Percentiles rank a stretch among this genome's conserved stretches.
Conservation (phyloP, 1,140 invertebrate species). For the Pemphigus obesinymphae region DNA sequence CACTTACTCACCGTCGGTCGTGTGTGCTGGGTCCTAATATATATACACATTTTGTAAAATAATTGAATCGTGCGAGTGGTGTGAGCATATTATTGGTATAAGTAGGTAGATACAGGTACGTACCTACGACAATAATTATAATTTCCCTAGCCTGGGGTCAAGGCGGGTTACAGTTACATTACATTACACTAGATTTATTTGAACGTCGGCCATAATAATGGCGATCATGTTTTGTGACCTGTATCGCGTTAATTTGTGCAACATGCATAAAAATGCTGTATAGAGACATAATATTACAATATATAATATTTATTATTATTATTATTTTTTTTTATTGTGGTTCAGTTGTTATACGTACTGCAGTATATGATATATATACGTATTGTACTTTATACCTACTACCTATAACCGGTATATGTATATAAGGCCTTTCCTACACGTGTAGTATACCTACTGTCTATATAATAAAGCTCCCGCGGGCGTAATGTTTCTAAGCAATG, state of each 20-base stretch:
- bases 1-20: neutral
- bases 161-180: conserved; percentile 37
- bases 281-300: neutral
- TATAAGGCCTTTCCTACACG: neutral
- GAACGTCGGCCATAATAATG: neutral
- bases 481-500: neutral
- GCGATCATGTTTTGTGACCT: conserved; percentile 19
- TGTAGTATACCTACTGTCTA: neutral
- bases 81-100: no score
- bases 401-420: no score
- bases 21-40: neutral
- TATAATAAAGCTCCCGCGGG: neutral
- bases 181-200: conserved; percentile 26
- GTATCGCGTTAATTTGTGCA: conserved; percentile 39
- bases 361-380: no score
- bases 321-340: neutral
- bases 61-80: conserved; percentile 29
- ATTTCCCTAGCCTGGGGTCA: conserved; percentile 14
- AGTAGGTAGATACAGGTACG: no score
- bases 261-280: conserved; percentile 10
- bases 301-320: neutral
- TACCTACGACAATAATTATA: conserved; percentile 18
- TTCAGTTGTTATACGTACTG: neutral
- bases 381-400: neutral
- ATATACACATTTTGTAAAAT: neutral